A percentile compares a stretch with the other conserved stretches of the same genome.
These are phyloP conservation scores for Mesitornis unicolor DNA, from an alignment of 2,113 vertebrate genomes.

Conservation along the genomic window DNA sequence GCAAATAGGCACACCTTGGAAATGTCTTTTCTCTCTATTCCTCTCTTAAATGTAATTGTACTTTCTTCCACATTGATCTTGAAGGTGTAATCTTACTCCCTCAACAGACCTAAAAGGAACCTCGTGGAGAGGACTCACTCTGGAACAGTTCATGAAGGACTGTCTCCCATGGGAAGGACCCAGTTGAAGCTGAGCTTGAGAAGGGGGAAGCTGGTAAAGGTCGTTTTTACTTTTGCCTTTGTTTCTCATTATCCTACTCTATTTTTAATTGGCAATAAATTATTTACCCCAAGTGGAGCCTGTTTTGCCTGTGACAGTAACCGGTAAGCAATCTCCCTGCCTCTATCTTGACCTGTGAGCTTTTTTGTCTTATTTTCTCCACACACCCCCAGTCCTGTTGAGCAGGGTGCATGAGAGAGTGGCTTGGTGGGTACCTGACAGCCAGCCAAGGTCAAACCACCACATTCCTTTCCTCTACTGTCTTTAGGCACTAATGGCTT, in stretches of 20 bases:
- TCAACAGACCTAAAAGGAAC: neutral
- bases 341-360: neutral
- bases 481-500: neutral
- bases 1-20: neutral
- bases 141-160: neutral
- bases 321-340: neutral
- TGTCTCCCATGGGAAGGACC: neutral
- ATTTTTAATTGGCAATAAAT: neutral
- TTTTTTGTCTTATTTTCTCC: neutral
- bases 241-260: neutral
- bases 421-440: neutral
- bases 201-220: neutral
- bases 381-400: neutral
- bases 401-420: neutral
- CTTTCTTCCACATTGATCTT: neutral
- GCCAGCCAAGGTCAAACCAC: neutral
- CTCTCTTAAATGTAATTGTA: neutral
- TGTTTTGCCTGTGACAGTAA: neutral
- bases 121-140: fast-evolving
- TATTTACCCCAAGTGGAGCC: neutral
- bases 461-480: neutral
- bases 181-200: neutral
- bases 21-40: neutral
- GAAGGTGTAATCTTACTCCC: neutral
- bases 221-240: neutral